These are phyloP conservation scores for Pedetes capensis DNA, from an alignment of 2,113 vertebrate genomes.

Conservation along the genomic window DNA sequence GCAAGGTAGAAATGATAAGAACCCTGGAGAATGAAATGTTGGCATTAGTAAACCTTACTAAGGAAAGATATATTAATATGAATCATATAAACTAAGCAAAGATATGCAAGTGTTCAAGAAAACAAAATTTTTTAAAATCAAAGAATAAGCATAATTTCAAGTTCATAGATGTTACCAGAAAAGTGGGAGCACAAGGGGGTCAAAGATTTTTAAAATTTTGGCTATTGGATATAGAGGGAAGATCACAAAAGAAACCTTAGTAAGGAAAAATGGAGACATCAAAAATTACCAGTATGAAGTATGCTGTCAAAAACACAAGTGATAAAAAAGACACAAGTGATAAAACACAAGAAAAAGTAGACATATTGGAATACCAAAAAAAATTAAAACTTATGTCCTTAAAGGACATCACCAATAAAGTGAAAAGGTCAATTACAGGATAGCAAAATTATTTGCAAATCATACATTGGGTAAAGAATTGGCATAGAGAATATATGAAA, in stretches of 20 bases:
- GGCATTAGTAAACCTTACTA: background rate
- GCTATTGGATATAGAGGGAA: background rate
- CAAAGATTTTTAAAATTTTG: background rate
- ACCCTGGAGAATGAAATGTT: background rate
- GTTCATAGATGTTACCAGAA: background rate
- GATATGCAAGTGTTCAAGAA: background rate
- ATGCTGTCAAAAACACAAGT: background rate
- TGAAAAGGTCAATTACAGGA: too few relatives aligned
- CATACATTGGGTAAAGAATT: background rate
- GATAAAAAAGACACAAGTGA: background rate
- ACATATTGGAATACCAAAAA: background rate
- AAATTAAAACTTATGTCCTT: background rate
- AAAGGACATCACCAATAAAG: background rate
- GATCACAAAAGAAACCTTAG: background rate
- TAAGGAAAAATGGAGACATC: background rate
- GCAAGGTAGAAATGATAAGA: background rate
- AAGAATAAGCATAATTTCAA: background rate
- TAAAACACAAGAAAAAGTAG: background rate
- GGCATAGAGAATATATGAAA: background rate
- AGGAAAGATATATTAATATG: background rate
- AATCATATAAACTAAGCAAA: background rate
- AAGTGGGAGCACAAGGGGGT: too few relatives aligned
- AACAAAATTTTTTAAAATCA: background rate
- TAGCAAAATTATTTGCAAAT: background rate
- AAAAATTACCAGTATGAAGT: background rate